Conservation (phyloP, 1,140 invertebrate species). For the Scaptodrosophila lebanonensis region DNA sequence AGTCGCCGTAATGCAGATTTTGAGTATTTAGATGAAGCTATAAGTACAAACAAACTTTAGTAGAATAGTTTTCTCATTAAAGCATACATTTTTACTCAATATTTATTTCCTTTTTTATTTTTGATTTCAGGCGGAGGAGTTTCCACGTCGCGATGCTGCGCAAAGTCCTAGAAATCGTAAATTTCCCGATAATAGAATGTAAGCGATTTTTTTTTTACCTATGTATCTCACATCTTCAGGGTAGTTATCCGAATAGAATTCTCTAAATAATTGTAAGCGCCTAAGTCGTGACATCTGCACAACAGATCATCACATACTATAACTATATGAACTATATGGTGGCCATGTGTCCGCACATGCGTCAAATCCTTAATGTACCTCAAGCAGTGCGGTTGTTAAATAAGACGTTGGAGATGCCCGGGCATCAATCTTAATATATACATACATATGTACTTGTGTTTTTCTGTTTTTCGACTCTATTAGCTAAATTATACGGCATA, state of each 20-base stretch:
- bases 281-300: too few relatives aligned
- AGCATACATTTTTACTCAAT: not conserved
- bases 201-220: slow-evolving; percentile 19
- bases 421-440: not conserved
- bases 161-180: slow-evolving; percentile 55
- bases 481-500: slow-evolving; percentile 1
- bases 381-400: slow-evolving; percentile 64
- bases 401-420: not conserved
- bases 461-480: not conserved
- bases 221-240: slow-evolving; percentile 34
- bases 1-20: too few relatives aligned
- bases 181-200: slow-evolving; percentile 68
- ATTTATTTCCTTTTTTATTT: not conserved
- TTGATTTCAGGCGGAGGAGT: slow-evolving; percentile 51
- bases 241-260: slow-evolving; percentile 18
- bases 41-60: too few relatives aligned
- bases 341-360: too few relatives aligned
- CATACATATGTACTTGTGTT: not conserved
- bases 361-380: slow-evolving; percentile 69
- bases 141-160: slow-evolving; percentile 60
- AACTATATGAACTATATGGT: too few relatives aligned
- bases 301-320: too few relatives aligned
- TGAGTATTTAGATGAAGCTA: too few relatives aligned
- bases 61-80: too few relatives aligned
- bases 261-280: too few relatives aligned